phyloP scores from a whole-genome alignment of 2,888 invertebrate species.

The Acronicta leporina region DNA sequence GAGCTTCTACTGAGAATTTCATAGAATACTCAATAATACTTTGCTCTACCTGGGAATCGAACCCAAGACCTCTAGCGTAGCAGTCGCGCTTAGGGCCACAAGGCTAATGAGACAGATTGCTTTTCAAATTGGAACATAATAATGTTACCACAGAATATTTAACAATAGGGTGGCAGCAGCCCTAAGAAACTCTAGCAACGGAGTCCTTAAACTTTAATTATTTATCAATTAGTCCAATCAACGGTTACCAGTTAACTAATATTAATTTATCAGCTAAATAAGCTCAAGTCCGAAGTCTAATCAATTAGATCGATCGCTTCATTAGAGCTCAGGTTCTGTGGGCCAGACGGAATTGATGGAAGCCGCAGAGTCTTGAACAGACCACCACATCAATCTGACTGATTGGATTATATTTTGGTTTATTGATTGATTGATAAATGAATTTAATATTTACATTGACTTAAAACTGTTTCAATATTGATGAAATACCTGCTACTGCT shows the following conservation, averaged over 20 bases:
- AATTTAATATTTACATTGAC: background rate
- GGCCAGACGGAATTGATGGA: conserved; percentile 28
- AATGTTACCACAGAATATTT: no score
- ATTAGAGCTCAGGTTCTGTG: conserved; percentile 25
- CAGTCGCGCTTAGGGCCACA: no score
- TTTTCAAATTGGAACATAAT: no score
- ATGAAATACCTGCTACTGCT: background rate
- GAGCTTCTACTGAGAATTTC: no score
- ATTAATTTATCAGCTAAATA: conserved; percentile 20
- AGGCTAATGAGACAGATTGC: no score
- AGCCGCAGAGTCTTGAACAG: background rate
- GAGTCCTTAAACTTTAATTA: background rate
- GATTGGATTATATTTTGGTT: conserved; percentile 10
- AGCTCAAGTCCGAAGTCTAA: conserved; percentile 30
- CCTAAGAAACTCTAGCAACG: no score
- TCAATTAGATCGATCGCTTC: conserved; percentile 39
- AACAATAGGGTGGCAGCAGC: no score
- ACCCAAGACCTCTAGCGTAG: no score
- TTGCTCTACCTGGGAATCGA: no score
- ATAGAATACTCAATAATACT: no score
- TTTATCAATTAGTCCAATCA: conserved; percentile 11
- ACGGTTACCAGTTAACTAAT: conserved; percentile 9
- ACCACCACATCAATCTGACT: conserved; percentile 3
- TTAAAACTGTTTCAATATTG: background rate
- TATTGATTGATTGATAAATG: background rate